Evolutionary conservation across 2,888 invertebrate species (phyloP).

Genomic region (Eubasilissa splendida): DNA sequence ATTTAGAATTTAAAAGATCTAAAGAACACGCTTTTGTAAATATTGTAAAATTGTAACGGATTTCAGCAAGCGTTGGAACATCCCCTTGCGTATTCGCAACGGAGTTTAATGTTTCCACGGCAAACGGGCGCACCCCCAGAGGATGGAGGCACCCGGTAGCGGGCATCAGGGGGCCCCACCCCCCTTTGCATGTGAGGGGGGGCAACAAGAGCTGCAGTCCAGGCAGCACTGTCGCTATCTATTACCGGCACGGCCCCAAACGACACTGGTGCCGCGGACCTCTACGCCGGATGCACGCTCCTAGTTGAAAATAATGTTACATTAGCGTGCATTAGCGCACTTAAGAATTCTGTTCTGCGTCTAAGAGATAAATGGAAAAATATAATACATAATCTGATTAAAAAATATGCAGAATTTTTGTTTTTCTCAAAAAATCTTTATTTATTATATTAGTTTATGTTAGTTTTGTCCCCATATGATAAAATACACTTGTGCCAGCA

Average conservation of each 20-base stretch:
- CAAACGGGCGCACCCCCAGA: conserved; percentile 73
- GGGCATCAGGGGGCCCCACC: conserved; percentile 46
- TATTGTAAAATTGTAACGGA: too few species aligned
- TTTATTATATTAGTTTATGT: too few species aligned
- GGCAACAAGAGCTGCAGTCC: conserved; percentile 73
- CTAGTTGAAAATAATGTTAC: conserved; percentile 61
- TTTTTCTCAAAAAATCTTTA: too few species aligned
- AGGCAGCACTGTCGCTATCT: conserved; percentile 75
- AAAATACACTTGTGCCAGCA: too few species aligned
- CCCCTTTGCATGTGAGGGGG: conserved; percentile 59
- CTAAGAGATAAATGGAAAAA: too few species aligned
- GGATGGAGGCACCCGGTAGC: conserved; percentile 72
- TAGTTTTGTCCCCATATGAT: too few species aligned
- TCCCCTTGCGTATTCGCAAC: conserved; percentile 35
- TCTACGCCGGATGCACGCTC: conserved; percentile 65
- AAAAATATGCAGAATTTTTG: too few species aligned
- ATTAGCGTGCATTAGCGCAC: neutral
- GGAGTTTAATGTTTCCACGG: conserved; percentile 74
- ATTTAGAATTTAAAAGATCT: too few species aligned
- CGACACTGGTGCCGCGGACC: conserved; percentile 59
- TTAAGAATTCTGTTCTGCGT: too few species aligned
- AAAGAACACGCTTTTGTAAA: too few species aligned
- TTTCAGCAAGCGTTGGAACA: too few species aligned
- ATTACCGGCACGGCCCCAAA: conserved; percentile 65
- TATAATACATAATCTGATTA: too few species aligned